Evolutionary conservation across 2,888 invertebrate species (phyloP).

Genomic region (Sinopyrophorus schimmeli): DNA sequence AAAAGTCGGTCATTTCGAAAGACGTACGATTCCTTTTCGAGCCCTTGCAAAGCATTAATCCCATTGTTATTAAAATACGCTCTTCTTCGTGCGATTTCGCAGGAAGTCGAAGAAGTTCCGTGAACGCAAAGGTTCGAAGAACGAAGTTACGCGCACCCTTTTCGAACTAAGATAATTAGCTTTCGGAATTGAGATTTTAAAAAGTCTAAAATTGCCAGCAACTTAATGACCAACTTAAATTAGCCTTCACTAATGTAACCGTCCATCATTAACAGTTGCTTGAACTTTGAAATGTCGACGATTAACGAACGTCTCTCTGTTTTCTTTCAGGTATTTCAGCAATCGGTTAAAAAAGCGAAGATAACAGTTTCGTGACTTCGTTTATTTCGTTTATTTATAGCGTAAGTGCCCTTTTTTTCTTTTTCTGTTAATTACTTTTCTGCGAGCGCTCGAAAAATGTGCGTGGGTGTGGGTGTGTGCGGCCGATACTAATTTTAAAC

Average conservation of each 20-base stretch:
- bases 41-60: slow-evolving; percentile 21
- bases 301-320: no score
- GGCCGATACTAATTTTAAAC: no score
- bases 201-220: slow-evolving; percentile 9
- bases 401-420: no score
- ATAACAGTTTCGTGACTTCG: no score
- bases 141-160: slow-evolving; percentile 1
- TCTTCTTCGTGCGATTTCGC: slow-evolving; percentile 16
- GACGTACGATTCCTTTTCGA: slow-evolving; percentile 20
- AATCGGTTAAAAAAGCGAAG: no score
- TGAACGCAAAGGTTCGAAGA: background rate
- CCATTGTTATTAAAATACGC: slow-evolving; percentile 25
- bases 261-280: slow-evolving; percentile 20
- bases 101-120: background rate
- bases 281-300: no score
- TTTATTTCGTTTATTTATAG: no score
- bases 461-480: no score
- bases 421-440: no score
- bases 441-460: no score
- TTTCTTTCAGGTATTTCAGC: no score
- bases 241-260: slow-evolving; percentile 17
- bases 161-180: background rate
- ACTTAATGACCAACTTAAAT: slow-evolving; percentile 20
- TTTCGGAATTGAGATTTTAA: slow-evolving; percentile 4
- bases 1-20: slow-evolving; percentile 19